Conservation (phyloP, 1,140 invertebrate genomes). For the Aphaenogaster floridana region DNA sequence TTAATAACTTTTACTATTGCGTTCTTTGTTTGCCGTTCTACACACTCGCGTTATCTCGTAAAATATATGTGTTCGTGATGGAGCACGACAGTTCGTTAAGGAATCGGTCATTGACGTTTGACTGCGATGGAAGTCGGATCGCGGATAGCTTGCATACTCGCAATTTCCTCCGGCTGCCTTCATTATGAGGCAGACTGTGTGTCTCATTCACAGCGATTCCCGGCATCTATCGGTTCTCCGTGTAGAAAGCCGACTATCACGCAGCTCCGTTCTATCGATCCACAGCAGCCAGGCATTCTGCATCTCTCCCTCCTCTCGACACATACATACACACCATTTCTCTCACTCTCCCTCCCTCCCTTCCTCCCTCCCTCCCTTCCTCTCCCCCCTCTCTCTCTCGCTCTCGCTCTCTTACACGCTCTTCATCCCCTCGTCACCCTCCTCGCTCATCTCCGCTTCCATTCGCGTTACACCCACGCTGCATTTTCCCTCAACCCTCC, state of each 20-base stretch:
- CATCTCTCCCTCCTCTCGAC: constrained; percentile 54
- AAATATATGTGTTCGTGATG: background rate
- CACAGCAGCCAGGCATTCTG: constrained; percentile 67
- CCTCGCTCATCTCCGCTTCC: background rate
- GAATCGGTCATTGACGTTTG: constrained; percentile 14
- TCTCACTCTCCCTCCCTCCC: background rate
- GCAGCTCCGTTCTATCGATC: constrained; percentile 81
- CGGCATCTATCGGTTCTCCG: constrained; percentile 69
- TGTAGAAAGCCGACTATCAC: constrained; percentile 75
- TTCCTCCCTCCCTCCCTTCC: background rate
- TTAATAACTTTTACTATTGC: background rate
- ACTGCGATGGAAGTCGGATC: background rate
- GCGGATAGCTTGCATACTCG: constrained; percentile 20
- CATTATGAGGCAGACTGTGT: constrained; percentile 42
- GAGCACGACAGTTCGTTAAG: background rate
- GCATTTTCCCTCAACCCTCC: background rate
- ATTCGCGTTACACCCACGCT: constrained; percentile 21
- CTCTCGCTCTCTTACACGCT: background rate
- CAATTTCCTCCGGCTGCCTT: constrained; percentile 47
- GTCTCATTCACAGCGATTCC: constrained; percentile 67
- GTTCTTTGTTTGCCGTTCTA: background rate
- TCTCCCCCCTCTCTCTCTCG: background rate
- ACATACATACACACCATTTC: background rate
- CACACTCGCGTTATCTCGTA: background rate
- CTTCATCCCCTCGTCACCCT: background rate